Evolutionary conservation across 2,888 invertebrate species (phyloP).

Genomic region (Dolichomitus sp.): DNA sequence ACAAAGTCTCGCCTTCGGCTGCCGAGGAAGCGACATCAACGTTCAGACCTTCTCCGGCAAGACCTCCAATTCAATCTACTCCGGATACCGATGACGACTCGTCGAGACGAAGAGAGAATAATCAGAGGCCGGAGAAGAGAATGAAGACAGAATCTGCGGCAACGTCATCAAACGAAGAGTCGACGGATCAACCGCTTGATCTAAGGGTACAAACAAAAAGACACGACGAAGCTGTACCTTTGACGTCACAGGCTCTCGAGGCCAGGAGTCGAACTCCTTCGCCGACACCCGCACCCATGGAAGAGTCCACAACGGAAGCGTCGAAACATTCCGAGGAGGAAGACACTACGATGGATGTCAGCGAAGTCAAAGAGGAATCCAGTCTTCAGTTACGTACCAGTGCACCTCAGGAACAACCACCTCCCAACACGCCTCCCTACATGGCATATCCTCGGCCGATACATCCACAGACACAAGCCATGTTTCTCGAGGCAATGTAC

Average conservation of each 20-base stretch:
- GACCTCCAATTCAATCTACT: constrained; percentile 86
- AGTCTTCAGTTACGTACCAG: constrained; percentile 69
- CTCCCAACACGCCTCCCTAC: constrained; percentile 86
- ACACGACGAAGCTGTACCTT: constrained; percentile 51
- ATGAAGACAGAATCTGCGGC: constrained; percentile 39
- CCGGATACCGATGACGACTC: constrained; percentile 54
- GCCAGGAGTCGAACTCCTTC: constrained; percentile 64
- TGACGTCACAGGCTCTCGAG: constrained; percentile 38
- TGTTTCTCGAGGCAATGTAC: constrained; percentile 85
- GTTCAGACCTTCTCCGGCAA: constrained; percentile 90
- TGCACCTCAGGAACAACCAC: constrained; percentile 69
- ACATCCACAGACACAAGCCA: constrained; percentile 92
- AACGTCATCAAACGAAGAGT: constrained; percentile 67
- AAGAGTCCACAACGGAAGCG: constrained; percentile 58
- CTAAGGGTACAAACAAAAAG: constrained; percentile 81
- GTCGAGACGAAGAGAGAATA: constrained; percentile 34
- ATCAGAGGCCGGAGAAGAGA: constrained; percentile 39
- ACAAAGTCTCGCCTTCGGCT: constrained; percentile 90
- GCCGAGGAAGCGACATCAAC: constrained; percentile 90
- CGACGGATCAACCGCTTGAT: constrained; percentile 81
- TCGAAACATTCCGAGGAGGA: constrained; percentile 67
- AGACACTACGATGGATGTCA: constrained; percentile 53
- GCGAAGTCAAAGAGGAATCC: constrained; percentile 63
- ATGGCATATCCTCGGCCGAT: constrained; percentile 94
- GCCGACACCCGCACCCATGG: constrained; percentile 41